These are phyloP conservation scores for Bombus superbus DNA, from an alignment of 1,140 invertebrate genomes.

Conservation along the genomic window DNA sequence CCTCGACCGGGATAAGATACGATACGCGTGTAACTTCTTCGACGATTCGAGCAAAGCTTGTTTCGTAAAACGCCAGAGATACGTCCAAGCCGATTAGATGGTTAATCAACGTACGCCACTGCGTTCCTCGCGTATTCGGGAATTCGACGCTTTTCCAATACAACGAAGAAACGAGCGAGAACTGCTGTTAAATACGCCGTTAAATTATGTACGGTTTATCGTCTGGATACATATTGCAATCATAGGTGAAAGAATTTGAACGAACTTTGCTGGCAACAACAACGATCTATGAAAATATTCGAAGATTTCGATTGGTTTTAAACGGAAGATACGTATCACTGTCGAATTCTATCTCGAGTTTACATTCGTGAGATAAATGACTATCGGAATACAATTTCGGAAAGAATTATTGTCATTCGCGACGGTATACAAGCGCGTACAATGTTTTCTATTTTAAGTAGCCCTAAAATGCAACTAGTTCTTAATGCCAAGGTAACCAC, in stretches of 20 bases:
- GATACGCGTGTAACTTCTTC: not conserved
- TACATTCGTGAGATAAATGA: not conserved
- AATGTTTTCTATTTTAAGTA: constrained; percentile 43
- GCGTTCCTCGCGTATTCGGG: constrained; percentile 9
- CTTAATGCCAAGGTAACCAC: constrained; percentile 31
- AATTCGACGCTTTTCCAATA: constrained; percentile 26
- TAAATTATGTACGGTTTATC: constrained; percentile 53
- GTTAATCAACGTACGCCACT: constrained; percentile 62
- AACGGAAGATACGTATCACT: not conserved
- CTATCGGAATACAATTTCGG: not conserved
- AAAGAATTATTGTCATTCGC: constrained; percentile 6
- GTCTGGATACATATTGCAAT: constrained; percentile 27
- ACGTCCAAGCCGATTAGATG: constrained; percentile 64
- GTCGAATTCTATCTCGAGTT: not conserved
- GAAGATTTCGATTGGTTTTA: constrained; percentile 3
- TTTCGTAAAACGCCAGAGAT: constrained; percentile 35
- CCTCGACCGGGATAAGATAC: not conserved
- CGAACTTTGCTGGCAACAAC: constrained; percentile 8
- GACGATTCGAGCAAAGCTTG: not conserved
- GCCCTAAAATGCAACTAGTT: constrained; percentile 42
- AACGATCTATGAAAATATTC: not conserved
- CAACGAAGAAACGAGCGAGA: constrained; percentile 17
- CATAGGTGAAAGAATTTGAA: constrained; percentile 12
- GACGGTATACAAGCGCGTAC: not conserved
- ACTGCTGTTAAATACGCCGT: constrained; percentile 33